Conservation (phyloP, 1,140 invertebrate genomes). For the Pogonomyrmex californicus region DNA sequence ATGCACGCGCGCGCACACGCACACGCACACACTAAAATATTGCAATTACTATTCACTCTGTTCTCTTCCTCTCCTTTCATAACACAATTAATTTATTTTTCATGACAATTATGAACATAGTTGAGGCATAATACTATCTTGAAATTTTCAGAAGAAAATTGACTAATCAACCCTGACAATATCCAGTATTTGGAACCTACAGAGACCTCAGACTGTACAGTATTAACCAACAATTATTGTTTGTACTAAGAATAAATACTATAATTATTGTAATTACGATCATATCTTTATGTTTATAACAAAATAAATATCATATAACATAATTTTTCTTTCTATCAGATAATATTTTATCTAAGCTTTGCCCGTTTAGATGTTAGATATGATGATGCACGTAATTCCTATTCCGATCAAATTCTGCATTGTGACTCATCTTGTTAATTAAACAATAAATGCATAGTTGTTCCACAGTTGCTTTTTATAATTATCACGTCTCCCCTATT, state of each 20-base stretch:
- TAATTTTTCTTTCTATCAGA: conserved; percentile 78
- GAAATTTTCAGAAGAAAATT: conserved; percentile 86
- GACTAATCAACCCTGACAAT: conserved; percentile 86
- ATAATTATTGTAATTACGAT: conserved; percentile 83
- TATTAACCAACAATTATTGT: conserved; percentile 86
- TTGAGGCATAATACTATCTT: conserved; percentile 79
- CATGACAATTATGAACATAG: conserved; percentile 67
- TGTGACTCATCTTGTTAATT: conserved; percentile 39
- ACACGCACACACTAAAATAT: background rate
- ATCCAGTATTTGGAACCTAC: conserved; percentile 81
- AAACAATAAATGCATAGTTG: conserved; percentile 24
- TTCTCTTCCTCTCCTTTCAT: background rate
- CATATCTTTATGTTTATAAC: conserved; percentile 84
- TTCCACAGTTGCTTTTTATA: conserved; percentile 3
- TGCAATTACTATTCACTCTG: conserved; percentile 11
- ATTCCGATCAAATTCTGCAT: conserved; percentile 23
- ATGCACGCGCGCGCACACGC: too few species aligned
- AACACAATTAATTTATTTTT: conserved; percentile 74
- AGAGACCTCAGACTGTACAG: conserved; percentile 86
- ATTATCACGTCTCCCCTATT: conserved; percentile 43
- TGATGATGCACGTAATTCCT: conserved; percentile 76
- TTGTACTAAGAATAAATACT: conserved; percentile 86
- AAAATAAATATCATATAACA: conserved; percentile 87
- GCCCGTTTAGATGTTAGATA: conserved; percentile 75
- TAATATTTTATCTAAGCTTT: conserved; percentile 72